These are phyloP conservation scores for Eubucco bourcierii DNA, from an alignment of 2,113 vertebrate species.

Conservation along the genomic window DNA sequence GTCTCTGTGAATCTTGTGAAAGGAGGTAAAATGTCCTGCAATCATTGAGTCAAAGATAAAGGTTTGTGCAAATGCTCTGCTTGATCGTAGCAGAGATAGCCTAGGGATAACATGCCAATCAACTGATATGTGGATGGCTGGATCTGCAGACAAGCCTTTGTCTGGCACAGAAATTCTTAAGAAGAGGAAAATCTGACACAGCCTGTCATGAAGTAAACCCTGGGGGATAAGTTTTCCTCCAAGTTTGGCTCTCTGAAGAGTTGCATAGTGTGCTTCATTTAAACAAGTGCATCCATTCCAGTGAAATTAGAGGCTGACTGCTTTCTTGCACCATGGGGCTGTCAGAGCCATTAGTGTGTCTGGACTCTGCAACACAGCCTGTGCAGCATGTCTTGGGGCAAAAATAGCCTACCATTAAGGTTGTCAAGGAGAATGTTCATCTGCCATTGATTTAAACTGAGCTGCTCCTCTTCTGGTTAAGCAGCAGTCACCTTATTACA, in stretches of 20 bases:
- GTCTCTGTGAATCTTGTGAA: neutral
- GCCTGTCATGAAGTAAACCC: neutral
- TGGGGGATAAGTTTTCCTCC: neutral
- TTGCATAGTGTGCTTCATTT: neutral
- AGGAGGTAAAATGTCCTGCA: neutral
- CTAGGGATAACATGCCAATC: neutral
- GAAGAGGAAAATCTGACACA: constrained; percentile 3
- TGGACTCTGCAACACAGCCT: neutral
- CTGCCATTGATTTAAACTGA: neutral
- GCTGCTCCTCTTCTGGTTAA: neutral
- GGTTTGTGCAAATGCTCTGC: neutral
- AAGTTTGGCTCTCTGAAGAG: neutral
- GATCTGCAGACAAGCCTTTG: neutral
- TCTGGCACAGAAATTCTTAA: neutral
- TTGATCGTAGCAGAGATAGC: neutral
- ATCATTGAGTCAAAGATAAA: neutral
- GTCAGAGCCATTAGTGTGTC: neutral
- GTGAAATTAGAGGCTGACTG: neutral
- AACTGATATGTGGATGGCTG: neutral
- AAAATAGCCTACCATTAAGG: neutral
- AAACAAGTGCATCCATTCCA: neutral
- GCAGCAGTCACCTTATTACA: neutral
- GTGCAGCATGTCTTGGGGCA: neutral
- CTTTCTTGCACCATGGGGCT: neutral
- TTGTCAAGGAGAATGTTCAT: neutral